A percentile compares a stretch with the other conserved stretches of the same genome.
phyloP scores from a whole-genome alignment of 2,113 vertebrate genomes.

The Microcebus jonahi region DNA sequence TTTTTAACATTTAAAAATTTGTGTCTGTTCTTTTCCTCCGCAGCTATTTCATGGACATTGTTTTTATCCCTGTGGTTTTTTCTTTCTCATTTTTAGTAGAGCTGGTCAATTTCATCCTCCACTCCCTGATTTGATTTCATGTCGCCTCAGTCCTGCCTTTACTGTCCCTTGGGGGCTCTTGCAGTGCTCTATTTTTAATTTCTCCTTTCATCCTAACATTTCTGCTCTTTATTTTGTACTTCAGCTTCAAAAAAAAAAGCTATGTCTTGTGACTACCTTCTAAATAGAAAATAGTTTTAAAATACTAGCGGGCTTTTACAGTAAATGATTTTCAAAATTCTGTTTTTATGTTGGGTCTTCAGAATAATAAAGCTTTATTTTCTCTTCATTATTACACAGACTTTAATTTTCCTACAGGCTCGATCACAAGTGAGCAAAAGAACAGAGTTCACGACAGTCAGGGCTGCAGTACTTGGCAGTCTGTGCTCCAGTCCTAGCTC shows the following conservation, averaged over 20 bases:
- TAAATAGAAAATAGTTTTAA: background rate
- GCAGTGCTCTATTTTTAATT: background rate
- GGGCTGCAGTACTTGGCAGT: background rate
- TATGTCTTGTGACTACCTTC: background rate
- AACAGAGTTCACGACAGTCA: background rate
- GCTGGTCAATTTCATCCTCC: background rate
- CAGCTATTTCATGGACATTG: background rate
- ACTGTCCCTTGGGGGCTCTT: background rate
- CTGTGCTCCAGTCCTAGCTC: background rate
- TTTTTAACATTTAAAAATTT: background rate
- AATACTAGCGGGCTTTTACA: background rate
- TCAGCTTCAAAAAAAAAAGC: background rate
- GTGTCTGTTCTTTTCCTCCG: background rate
- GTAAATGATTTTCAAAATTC: background rate
- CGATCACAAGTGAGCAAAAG: background rate
- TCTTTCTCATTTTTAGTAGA: background rate
- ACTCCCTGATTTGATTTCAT: background rate
- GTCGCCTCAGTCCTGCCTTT: accelerated
- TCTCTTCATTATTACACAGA: background rate
- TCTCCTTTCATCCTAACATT: background rate
- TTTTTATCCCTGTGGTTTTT: background rate
- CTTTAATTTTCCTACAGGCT: background rate
- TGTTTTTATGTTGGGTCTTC: background rate
- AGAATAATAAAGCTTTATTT: background rate
- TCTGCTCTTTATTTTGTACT: background rate